Base-by-base conservation (phyloP, 1,140 invertebrate genomes). In the Drosophila baimaii region DNA sequence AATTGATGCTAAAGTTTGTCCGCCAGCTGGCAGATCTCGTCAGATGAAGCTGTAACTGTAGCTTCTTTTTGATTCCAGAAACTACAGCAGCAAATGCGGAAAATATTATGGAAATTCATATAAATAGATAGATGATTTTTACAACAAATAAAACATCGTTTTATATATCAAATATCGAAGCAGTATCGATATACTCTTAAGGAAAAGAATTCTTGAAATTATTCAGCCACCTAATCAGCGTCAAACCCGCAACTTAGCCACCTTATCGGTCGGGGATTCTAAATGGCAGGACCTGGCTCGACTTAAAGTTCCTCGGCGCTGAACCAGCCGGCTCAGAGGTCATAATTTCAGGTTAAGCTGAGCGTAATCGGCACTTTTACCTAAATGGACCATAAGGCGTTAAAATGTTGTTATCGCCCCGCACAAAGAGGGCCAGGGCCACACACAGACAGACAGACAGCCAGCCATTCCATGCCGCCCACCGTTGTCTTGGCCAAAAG, bases 321-420 rank as follows among this genome's bases (percentile, higher is more conserved):
- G 29, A 51, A 57, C 54, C 27, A 59, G 23, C 66, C 71, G 58
- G 63, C 82, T 57, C 79, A 63, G 56, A 62, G 84, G 85, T 90
- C 66, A 89, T 89, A 89, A 90, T 89, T 89, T 89, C 81, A 84
- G 59, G 80, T 89, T 89, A 89, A 89, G 78, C 85, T 59, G 52
- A 75, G 76, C 84, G 77, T 83, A 88, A 88, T 90, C 86, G 84
- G 77, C 84, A 89, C 81, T 89, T 89, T 90, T 81, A 63, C 84
- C 80, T 84, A 89, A 89, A 89, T 89, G 84, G 84, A 81, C 85
- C 85, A 89, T 89, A 84, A 81, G 84, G 84, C 84, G 85, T 89
- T 89, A 84, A 89, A 89, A 89, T 84, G 85, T 73, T 88, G 84
- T 89, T 89, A 88, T 89, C 77, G 77, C 65, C 69, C 63, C 56